Conservation (phyloP, 2,113 vertebrate genomes). For the Saguinus imperator region DNA sequence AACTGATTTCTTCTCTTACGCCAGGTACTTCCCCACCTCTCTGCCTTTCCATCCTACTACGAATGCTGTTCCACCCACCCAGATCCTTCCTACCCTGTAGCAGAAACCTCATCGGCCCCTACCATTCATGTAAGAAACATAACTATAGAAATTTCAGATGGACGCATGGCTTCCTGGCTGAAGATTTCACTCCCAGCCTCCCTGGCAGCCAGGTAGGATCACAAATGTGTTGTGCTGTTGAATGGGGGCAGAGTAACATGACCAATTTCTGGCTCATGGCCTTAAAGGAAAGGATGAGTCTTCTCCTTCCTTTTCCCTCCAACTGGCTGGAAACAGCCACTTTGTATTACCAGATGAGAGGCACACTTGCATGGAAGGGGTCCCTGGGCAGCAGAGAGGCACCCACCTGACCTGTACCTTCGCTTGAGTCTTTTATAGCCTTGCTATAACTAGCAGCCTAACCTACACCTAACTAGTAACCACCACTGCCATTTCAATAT, state of each 20-base stretch:
- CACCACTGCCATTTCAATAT: too few relatives aligned
- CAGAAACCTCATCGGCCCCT: not conserved
- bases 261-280: not conserved
- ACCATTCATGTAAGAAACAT: rapidly evolving
- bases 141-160: not conserved
- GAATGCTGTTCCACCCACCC: not conserved
- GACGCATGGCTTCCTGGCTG: not conserved
- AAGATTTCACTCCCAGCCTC: not conserved
- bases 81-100: not conserved
- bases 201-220: not conserved
- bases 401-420: not conserved
- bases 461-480: not conserved
- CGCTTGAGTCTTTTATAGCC: not conserved
- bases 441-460: not conserved
- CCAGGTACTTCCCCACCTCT: not conserved
- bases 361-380: not conserved
- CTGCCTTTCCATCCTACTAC: not conserved
- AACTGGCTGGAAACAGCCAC: not conserved
- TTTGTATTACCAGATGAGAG: too few relatives aligned
- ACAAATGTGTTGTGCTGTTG: not conserved
- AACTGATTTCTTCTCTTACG: not conserved
- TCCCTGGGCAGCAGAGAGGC: not conserved
- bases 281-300: not conserved
- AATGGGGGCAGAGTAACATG: not conserved
- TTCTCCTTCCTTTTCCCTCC: not conserved